A percentile compares a stretch with the other conserved stretches of the same genome.
Conservation (phyloP, 1,140 invertebrate genomes). For the Goniozus legneri region DNA sequence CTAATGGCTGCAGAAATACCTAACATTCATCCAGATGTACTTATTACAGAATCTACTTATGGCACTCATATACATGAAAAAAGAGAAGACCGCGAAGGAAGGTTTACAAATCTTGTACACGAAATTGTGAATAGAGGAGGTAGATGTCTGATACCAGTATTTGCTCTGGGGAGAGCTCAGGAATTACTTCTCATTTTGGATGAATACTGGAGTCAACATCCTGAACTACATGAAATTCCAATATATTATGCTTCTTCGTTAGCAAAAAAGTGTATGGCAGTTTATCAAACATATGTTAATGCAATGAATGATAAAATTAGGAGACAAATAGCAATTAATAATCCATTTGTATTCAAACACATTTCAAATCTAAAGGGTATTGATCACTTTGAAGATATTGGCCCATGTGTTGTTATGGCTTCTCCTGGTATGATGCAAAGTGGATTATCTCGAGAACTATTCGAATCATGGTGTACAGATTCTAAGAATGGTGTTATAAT, state of each 20-base stretch:
- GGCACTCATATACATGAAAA: constrained; percentile 99
- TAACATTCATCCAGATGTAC: constrained; percentile 89
- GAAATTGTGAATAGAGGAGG: constrained; percentile 96
- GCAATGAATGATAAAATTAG: constrained; percentile 99
- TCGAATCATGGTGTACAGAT: constrained; percentile 98
- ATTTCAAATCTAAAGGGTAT: constrained; percentile 99
- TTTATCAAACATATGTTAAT: constrained; percentile 99
- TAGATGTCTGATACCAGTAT: constrained; percentile 96
- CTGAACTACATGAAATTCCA: constrained; percentile 97
- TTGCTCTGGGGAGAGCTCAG: constrained; percentile 96
- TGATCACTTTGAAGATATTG: constrained; percentile 99
- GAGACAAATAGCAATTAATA: constrained; percentile 95
- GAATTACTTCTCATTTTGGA: constrained; percentile 95
- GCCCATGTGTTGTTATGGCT: constrained; percentile 98
- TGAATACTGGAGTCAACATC: constrained; percentile 98
- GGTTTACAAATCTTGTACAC: constrained; percentile 93
- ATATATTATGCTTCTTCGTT: constrained; percentile 99
- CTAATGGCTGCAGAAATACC: constrained; percentile 99
- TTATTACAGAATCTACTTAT: constrained; percentile 98
- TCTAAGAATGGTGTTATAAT: constrained; percentile 98
- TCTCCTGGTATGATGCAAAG: constrained; percentile 99
- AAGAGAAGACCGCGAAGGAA: constrained; percentile 89
- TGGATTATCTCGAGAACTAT: constrained; percentile 93
- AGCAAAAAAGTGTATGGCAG: constrained; percentile 99
- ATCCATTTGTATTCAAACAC: constrained; percentile 99